Base-by-base conservation (phyloP, 2,888 invertebrate species). In the Cheilosia vernalis region DNA sequence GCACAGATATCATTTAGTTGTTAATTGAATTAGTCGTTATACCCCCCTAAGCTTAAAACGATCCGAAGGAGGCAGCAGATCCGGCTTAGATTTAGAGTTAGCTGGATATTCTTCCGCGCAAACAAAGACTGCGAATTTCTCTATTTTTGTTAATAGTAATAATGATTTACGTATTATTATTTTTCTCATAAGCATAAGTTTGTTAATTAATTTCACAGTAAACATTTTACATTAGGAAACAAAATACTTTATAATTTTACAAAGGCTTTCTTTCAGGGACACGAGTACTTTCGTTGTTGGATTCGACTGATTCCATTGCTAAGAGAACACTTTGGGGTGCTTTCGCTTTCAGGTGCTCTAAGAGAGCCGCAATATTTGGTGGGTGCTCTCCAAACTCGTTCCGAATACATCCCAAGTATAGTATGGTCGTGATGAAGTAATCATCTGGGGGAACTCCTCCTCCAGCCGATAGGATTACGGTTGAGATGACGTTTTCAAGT, bases 311-410 rank as follows among this genome's bases (percentile, higher is more conserved):
- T 33, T 67, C 21, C 0, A 76, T n/a, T 0, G 10, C 19, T 0
- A 24, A 15, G 4, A 30, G 47, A n/a, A 55, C 9, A 0, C 60
- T 44, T 40, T 21, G 1, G 1, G 70, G 19, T 33, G 64, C n/a
- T n/a, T 55, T 66, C 6, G 49, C 61, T 30, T 69, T 66, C 3
- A 87, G 44, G 4, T 82, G 77, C 13, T 79, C 63, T 2, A 88
- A 40, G 9, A 88, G 63, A 0, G 73, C 58, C 0, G 56, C 77
- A 33, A 88, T 84, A 70, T 88, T 88, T 40, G 87, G 85, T 9
- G 88, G 88, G 51, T 74, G 55, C 17, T 87, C 66, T 3, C 85
- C 87, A 49, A 67, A 88, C 1, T 87, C 87, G 63, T 88, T 81
- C 1, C 72, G 80, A 17, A 88, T 51, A n/a, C 70, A 51, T 24